Conservation (phyloP, 2,113 vertebrate genomes). For the Pelecanoides urinatrix region DNA sequence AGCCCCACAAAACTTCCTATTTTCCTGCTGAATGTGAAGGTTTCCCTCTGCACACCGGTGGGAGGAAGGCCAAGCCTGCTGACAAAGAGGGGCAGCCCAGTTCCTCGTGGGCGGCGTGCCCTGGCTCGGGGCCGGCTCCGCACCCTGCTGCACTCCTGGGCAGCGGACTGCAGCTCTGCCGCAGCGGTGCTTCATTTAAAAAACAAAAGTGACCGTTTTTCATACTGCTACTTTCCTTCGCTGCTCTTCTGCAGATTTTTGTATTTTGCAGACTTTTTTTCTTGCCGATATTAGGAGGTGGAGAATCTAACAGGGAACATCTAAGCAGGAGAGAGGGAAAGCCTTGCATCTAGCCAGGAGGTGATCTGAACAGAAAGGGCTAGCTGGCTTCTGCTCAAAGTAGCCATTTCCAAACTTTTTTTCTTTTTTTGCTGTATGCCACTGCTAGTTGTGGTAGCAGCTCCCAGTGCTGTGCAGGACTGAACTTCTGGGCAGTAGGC, state of each 20-base stretch:
- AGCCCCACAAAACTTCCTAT: background rate
- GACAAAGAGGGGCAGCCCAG: background rate
- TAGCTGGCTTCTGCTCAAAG: background rate
- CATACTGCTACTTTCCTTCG: background rate
- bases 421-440: background rate
- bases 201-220: background rate
- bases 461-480: background rate
- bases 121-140: background rate
- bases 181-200: background rate
- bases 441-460: background rate
- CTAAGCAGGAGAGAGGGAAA: background rate
- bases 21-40: background rate
- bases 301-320: background rate
- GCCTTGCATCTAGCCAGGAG: background rate
- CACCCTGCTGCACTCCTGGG: background rate
- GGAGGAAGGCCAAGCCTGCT: background rate
- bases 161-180: background rate
- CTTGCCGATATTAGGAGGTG: accelerated
- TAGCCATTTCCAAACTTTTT: background rate
- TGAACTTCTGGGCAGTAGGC: background rate
- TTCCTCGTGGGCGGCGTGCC: background rate
- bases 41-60: accelerated
- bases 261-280: background rate
- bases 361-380: background rate
- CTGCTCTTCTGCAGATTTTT: background rate